Evolutionary conservation across 2,797 vertebrate species (phyloP).

Genomic region (Amblyraja radiata): DNA sequence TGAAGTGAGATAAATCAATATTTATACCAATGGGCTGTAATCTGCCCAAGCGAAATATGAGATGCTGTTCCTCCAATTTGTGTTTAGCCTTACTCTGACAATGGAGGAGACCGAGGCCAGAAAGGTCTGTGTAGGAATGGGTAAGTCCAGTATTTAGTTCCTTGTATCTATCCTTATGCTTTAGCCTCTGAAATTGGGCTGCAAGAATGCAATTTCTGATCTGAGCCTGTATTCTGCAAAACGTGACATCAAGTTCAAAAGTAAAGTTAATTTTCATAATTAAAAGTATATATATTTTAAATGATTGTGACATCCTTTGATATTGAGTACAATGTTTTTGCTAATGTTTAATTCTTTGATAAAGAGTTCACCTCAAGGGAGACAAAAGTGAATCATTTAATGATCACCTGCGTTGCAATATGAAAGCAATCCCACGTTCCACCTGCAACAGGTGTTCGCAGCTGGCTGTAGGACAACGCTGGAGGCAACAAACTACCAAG

Average conservation of each 20-base stretch:
- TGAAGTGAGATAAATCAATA: too few relatives aligned
- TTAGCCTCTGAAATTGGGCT: not conserved
- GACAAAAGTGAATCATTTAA: conserved; percentile 25
- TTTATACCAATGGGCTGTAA: too few relatives aligned
- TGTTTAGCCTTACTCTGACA: too few relatives aligned
- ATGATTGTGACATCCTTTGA: conserved; percentile 20
- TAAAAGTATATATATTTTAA: not conserved
- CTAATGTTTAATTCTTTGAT: conserved; percentile 17
- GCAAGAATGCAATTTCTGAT: not conserved
- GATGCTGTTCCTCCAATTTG: too few relatives aligned
- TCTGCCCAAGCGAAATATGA: too few relatives aligned
- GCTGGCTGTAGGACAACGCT: conserved; percentile 40
- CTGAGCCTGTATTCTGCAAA: not conserved
- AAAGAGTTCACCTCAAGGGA: conserved; percentile 24
- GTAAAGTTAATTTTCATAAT: not conserved
- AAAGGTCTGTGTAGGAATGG: too few relatives aligned
- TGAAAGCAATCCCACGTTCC: conserved; percentile 36
- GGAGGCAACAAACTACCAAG: conserved; percentile 46
- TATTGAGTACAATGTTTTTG: conserved; percentile 13
- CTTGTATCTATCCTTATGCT: not conserved
- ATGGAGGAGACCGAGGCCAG: too few relatives aligned
- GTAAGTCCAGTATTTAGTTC: not conserved
- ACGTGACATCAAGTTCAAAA: not conserved
- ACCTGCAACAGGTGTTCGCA: conserved; percentile 44
- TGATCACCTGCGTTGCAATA: conserved; percentile 2